Percentiles rank a stretch among this genome's conserved stretches.
Conservation (phyloP, 2,797 vertebrate species). For the Falco rusticolus region DNA sequence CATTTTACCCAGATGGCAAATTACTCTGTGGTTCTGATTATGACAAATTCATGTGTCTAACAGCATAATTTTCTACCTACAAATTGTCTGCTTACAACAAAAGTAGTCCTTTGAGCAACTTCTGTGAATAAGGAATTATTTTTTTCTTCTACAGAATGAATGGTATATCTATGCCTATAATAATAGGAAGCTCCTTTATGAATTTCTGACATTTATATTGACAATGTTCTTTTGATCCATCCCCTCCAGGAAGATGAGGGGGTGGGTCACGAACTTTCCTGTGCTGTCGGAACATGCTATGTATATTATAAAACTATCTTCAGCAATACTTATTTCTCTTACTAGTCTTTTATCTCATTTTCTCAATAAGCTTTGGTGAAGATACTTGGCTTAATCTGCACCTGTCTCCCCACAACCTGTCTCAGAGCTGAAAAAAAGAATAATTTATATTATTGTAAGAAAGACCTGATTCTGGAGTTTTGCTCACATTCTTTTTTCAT, state of each 20-base stretch:
- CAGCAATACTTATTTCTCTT: not conserved
- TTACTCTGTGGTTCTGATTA: not conserved
- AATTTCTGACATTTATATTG: not conserved
- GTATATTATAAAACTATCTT: not conserved
- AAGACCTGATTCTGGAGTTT: not conserved
- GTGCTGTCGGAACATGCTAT: not conserved
- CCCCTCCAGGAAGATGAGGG: not conserved
- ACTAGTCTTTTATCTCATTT: not conserved
- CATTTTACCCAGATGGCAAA: not conserved
- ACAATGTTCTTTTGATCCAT: not conserved
- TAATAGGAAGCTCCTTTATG: not conserved
- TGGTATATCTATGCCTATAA: accelerated
- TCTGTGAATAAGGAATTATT: not conserved
- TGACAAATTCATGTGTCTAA: not conserved
- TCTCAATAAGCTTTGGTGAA: not conserved
- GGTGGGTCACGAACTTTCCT: not conserved
- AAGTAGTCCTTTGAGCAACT: not conserved
- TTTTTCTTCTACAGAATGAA: not conserved
- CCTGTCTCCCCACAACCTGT: not conserved
- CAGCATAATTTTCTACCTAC: not conserved
- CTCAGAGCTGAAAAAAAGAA: not conserved
- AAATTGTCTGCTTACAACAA: not conserved
- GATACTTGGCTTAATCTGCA: not conserved
- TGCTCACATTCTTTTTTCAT: not conserved
- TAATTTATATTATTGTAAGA: not conserved